Percentiles rank a stretch among this genome's conserved stretches.
phyloP scores from a whole-genome alignment of 2,888 invertebrate genomes.

The Polymixis lichenea region DNA sequence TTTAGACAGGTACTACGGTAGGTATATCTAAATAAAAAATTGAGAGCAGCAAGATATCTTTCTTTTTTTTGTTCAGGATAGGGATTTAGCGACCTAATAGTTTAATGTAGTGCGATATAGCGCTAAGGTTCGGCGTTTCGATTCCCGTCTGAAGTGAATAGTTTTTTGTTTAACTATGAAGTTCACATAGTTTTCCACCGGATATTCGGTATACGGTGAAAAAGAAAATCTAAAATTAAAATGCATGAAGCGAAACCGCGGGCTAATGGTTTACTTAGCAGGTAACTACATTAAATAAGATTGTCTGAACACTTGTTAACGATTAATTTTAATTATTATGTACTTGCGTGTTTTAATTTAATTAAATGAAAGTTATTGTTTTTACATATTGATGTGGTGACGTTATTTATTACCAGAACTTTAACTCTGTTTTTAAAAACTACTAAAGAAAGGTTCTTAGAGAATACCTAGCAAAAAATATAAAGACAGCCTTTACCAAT shows the following conservation, averaged over 20 bases:
- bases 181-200: background rate
- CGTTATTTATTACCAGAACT: no score
- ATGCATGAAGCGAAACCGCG: background rate
- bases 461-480: background rate
- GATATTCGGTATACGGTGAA: background rate
- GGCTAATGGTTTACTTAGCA: background rate
- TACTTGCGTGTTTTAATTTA: background rate
- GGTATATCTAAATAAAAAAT: no score
- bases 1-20: no score
- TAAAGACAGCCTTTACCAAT: rapidly evolving
- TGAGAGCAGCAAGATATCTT: background rate
- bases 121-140: background rate
- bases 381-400: background rate
- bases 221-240: background rate
- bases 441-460: background rate
- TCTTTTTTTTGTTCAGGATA: background rate
- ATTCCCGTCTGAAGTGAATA: background rate
- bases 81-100: background rate
- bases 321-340: background rate
- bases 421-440: background rate
- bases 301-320: background rate
- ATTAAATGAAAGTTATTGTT: background rate
- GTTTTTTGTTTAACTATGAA: background rate
- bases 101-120: background rate
- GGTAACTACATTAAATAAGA: background rate